Conservation (phyloP, 2,888 invertebrate species). For the Bugula neritina region DNA sequence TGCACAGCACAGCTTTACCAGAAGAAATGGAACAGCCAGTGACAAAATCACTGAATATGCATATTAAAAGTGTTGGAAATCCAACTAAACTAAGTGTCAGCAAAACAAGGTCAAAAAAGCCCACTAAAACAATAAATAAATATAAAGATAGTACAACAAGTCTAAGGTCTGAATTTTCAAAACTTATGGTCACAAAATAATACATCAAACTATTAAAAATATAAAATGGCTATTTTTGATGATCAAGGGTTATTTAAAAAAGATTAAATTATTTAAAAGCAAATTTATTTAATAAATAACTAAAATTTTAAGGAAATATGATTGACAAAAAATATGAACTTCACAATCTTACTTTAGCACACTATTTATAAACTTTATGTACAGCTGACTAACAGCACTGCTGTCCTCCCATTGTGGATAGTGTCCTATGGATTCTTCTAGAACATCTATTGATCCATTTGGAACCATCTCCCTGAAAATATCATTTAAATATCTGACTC, state of each 20-base stretch:
- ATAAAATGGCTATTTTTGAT: neutral
- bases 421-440: slow-evolving; percentile 42
- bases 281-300: neutral
- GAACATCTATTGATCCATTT: slow-evolving; percentile 37
- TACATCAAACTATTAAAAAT: neutral
- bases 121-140: too few relatives aligned
- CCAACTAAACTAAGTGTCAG: too few relatives aligned
- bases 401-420: slow-evolving; percentile 51
- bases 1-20: too few relatives aligned
- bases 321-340: neutral
- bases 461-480: slow-evolving; percentile 39
- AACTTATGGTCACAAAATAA: neutral
- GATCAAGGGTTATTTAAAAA: neutral
- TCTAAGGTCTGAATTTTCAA: neutral
- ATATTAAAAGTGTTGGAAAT: neutral
- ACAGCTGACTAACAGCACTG: slow-evolving; percentile 34
- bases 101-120: too few relatives aligned
- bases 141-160: neutral
- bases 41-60: neutral
- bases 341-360: neutral
- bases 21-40: neutral
- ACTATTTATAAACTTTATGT: slow-evolving; percentile 32
- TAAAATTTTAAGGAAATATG: too few relatives aligned
- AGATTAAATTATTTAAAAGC: neutral
- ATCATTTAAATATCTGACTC: too few relatives aligned